Evolutionary conservation across 2,797 vertebrate species (phyloP).

Genomic region (Sebastes iracundus): DNA sequence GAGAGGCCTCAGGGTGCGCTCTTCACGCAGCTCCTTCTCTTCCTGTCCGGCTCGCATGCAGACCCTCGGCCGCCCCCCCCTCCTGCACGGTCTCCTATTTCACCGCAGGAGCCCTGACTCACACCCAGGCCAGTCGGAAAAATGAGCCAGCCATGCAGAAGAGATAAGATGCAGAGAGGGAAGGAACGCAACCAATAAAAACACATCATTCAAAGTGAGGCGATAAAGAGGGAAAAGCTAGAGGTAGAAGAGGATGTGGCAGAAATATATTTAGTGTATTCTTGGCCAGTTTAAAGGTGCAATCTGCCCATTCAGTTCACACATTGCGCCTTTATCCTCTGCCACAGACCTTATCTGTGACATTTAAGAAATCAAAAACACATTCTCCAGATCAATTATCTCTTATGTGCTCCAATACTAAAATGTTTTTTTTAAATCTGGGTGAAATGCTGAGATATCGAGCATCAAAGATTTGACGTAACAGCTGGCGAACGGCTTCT

Average conservation of each 20-base stretch:
- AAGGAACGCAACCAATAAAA: constrained; percentile 51
- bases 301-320: not conserved
- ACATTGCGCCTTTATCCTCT: not conserved
- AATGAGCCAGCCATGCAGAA: constrained; percentile 69
- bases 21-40: constrained; percentile 1
- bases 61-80: not conserved
- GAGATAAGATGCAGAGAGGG: constrained; percentile 37
- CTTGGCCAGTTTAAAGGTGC: not conserved
- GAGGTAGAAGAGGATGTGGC: not conserved
- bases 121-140: constrained; percentile 59
- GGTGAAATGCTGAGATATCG: constrained; percentile 1
- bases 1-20: not conserved
- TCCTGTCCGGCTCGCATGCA: constrained; percentile 6
- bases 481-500: not conserved
- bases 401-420: not conserved
- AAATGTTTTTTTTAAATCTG: constrained; percentile 8
- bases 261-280: not conserved
- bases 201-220: constrained; percentile 26
- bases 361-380: not conserved
- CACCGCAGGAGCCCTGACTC: constrained; percentile 71
- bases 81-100: constrained; percentile 38
- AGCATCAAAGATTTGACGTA: constrained; percentile 13
- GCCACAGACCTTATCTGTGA: not conserved
- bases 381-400: not conserved
- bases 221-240: constrained; percentile 7